These are phyloP conservation scores for Eulithis prunata DNA, from an alignment of 2,888 invertebrate species.

Conservation along the genomic window DNA sequence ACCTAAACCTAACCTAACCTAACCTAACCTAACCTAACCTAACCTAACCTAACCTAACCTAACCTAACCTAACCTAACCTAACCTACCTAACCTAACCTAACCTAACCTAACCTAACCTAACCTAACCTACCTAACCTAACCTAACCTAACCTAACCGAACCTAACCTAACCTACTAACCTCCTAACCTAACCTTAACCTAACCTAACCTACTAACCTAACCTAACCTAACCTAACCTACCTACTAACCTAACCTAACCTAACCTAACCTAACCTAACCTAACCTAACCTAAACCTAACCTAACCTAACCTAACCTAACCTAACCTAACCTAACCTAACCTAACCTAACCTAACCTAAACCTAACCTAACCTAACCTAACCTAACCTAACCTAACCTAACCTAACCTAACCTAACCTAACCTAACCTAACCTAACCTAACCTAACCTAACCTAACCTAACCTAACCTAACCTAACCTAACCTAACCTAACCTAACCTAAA, in stretches of 20 bases:
- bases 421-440: constrained; percentile 33
- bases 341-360: too few species aligned
- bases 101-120: constrained; percentile 40
- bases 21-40: constrained; percentile 27
- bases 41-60: constrained; percentile 23
- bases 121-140: constrained; percentile 40
- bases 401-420: constrained; percentile 28
- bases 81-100: constrained; percentile 35
- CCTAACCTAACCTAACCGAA: constrained; percentile 40
- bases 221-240: constrained; percentile 14
- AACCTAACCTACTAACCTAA: constrained; percentile 30
- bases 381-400: too few species aligned
- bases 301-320: too few species aligned
- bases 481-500: constrained; percentile 36
- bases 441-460: constrained; percentile 36
- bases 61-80: constrained; percentile 26
- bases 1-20: constrained; percentile 28
- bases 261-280: too few species aligned
- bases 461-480: constrained; percentile 34
- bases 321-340: too few species aligned
- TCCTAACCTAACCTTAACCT: constrained; percentile 30
- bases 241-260: too few species aligned
- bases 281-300: too few species aligned
- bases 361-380: too few species aligned
- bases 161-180: constrained; percentile 28